Percentiles rank a stretch among this genome's conserved stretches.
These are phyloP conservation scores for Chalcosyrphus nemorum DNA, from an alignment of 2,888 invertebrate species.

Conservation along the genomic window DNA sequence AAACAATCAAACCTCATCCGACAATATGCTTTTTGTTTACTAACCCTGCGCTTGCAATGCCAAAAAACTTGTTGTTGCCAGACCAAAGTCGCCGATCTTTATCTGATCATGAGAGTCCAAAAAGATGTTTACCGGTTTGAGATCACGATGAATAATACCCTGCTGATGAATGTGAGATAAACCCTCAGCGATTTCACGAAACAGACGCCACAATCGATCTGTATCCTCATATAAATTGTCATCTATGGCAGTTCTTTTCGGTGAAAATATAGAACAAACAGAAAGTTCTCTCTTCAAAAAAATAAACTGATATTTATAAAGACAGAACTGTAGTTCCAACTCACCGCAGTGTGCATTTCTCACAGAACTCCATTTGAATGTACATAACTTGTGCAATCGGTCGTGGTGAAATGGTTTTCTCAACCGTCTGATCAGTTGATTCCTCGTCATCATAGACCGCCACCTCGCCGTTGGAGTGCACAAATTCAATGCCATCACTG, in stretches of 20 bases:
- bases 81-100: conserved; percentile 98
- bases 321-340: conserved; percentile 56
- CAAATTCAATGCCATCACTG: conserved; percentile 81
- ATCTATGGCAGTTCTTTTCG: conserved; percentile 90
- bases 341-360: conserved; percentile 93
- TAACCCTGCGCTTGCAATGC: conserved; percentile 79
- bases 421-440: conserved; percentile 72
- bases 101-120: conserved; percentile 95
- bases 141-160: conserved; percentile 92
- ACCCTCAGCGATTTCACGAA: conserved; percentile 96
- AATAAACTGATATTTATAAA: neutral
- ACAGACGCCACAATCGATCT: conserved; percentile 93
- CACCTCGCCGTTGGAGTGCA: conserved; percentile 80
- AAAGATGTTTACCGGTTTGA: conserved; percentile 97
- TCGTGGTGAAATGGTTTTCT: conserved; percentile 77
- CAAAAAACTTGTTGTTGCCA: conserved; percentile 91
- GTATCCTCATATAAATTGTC: conserved; percentile 89
- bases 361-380: conserved; percentile 99
- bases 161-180: conserved; percentile 96
- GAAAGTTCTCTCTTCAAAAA: conserved; percentile 6
- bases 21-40: neutral
- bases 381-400: conserved; percentile 86
- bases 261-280: neutral
- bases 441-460: conserved; percentile 78
- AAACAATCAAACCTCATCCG: neutral